Percentiles rank a stretch among this genome's conserved stretches.
These are phyloP conservation scores for Malacoctenus gilli DNA, from an alignment of 2,797 vertebrate species.

Conservation along the genomic window DNA sequence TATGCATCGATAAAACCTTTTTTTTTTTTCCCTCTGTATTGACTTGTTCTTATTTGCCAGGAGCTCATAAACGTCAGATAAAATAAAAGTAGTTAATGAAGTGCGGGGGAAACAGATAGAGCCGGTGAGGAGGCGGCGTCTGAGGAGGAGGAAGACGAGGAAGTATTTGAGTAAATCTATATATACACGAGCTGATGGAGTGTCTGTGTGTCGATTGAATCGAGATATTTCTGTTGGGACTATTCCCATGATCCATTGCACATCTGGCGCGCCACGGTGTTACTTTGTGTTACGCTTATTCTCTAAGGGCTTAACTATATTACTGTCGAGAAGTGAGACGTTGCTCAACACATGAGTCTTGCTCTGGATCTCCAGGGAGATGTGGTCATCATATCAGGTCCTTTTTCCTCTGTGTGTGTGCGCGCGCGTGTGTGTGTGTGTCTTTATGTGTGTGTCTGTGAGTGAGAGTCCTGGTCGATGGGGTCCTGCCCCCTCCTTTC, in stretches of 20 bases:
- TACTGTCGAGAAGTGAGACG: conserved; percentile 59
- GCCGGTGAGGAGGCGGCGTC: neutral
- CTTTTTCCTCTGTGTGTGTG: conserved; percentile 38
- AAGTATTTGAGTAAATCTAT: conserved; percentile 7
- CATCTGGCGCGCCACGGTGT: conserved; percentile 27
- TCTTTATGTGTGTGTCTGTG: conserved; percentile 7
- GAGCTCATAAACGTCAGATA: conserved; percentile 12
- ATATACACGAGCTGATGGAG: conserved; percentile 18
- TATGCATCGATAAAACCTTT: conserved; percentile 9
- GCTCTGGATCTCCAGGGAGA: conserved; percentile 52
- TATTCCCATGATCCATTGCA: conserved; percentile 27
- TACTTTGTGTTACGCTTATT: conserved; percentile 37
- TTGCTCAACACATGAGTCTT: conserved; percentile 60
- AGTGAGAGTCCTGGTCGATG: conserved; percentile 53
- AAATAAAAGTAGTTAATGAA: conserved; percentile 22
- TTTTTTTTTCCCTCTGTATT: neutral
- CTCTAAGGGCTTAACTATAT: conserved; percentile 55
- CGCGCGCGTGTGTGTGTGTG: conserved; percentile 12
- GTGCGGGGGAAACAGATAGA: conserved; percentile 1
- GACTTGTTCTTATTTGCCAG: conserved; percentile 6
- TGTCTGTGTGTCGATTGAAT: conserved; percentile 43
- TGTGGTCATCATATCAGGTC: conserved; percentile 68
- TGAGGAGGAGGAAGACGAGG: conserved; percentile 3
- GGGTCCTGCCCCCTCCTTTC: conserved; percentile 63
- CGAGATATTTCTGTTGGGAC: conserved; percentile 38